Evolutionary conservation across 2,797 vertebrate genomes (phyloP), one percentile per base, ranked within the genome.

Genomic region (Karalla daura): DNA sequence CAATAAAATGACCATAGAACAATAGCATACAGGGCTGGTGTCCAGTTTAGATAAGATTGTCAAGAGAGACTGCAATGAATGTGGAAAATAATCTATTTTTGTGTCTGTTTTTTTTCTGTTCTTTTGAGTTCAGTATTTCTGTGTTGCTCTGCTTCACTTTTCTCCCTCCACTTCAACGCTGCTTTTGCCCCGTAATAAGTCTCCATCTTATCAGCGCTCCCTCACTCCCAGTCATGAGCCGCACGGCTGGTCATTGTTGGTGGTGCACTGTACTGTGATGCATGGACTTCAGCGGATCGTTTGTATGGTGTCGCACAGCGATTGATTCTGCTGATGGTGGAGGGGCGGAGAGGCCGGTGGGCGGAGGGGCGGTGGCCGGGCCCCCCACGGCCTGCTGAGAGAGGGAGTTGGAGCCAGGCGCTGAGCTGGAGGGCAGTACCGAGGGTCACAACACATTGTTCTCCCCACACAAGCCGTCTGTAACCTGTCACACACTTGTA

Each of bases 371-470:
- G 76, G 88, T 68, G 77, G 88, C 86, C 90, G 76, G 87, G 66
- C 92, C 90, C 88, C 90, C 90, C 86, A 76, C 64, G 27, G 84
- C 91, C 91, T 94, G 72, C 77, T 93, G 93, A 86, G 89, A 93
- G 84, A 92, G 66, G 80, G 78, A 86, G 86, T 61, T 45, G 76
- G 70, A 83, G 92, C 90, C 92, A 92, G 92, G 76, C 85, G 89
- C 89, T 2, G 39, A 93, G 89, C 90, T 87, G 86, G 76, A 90
- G 91, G 92, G 92, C 72, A 90, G 86, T 80, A 89, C 79, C 17
- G 84, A 92, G 94, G 94, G 95, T 94, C 94, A 95, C 86, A 93
- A 80, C 87, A 86, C 89, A 93, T 93, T 93, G 93, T 93, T 90
- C 88, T 88, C 80, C 76, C 51, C 74, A 86, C 77, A 78, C 75